Evolutionary conservation across 2,888 invertebrate species (phyloP), one percentile per base, ranked within the genome.

Genomic region (Campoplex nolae): DNA sequence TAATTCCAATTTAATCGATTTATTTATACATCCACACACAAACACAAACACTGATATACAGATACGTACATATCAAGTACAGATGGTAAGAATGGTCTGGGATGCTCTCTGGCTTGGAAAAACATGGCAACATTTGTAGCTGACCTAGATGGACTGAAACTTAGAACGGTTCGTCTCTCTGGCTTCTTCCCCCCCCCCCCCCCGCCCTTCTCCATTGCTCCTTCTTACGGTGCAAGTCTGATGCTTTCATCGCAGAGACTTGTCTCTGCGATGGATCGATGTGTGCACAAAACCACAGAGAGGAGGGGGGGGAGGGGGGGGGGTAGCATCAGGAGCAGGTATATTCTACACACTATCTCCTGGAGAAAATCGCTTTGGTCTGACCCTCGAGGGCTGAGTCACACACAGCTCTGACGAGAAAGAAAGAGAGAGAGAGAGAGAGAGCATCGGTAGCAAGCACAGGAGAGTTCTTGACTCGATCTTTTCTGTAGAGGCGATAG

Each of bases 321-420:
- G 23, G 23, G 23, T 0, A 23, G 58, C 58, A 58, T 58, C 45
- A 65, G 67, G 42, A 67, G 74, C 67, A 78, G 83, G 82, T 86
- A 86, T 78, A 78, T 58, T 42, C 58, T 58, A 28, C 28, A 28
- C 75, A 28, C 79, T 79, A 87, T 87, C 82, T 82, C 84, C 65
- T 62, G 78, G 65, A 87, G 87, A 87, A 84, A 87, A 87, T 87
- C 84, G 84, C 58, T 84, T 68, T 51, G 78, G 87, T 78, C 67
- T 76, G 87, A 83, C 84, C 87, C 84, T 84, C 87, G 82, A 82
- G 84, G 82, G 78, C 78, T 82, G 82, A 87, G 82, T 82, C 84
- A 82, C 75, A 82, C 71, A 54, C 62, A 77, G 32, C 68, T 45
- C 42, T 32, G 8, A 23, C 42, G 67, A 35, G 67, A 38, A n/a